These are phyloP conservation scores for Halcyon senegalensis DNA, from an alignment of 2,113 vertebrate species.

Conservation along the genomic window DNA sequence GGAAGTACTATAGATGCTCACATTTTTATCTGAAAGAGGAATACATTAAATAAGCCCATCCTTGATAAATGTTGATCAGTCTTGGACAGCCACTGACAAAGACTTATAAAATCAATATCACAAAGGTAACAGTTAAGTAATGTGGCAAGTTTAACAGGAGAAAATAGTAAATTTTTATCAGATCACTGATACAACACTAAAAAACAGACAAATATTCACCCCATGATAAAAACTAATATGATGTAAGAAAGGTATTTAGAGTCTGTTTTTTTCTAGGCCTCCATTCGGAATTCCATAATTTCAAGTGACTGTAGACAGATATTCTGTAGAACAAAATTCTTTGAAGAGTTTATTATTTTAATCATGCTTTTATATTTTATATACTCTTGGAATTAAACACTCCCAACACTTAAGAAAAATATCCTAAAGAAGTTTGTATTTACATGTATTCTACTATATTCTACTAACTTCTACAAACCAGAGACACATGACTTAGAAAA, in stretches of 20 bases:
- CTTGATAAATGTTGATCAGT: neutral
- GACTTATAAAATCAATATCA: neutral
- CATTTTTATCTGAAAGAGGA: neutral
- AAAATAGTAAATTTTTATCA: neutral
- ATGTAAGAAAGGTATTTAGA: neutral
- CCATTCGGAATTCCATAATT: neutral
- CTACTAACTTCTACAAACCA: neutral
- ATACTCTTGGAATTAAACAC: neutral
- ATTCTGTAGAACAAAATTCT: neutral
- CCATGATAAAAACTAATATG: neutral
- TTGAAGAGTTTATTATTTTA: neutral
- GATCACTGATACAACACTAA: neutral
- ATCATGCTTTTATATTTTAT: neutral
- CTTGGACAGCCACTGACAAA: neutral
- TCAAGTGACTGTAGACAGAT: neutral
- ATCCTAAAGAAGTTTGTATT: neutral
- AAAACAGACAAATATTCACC: neutral
- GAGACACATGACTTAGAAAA: neutral
- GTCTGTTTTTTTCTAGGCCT: neutral
- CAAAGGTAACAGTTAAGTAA: neutral
- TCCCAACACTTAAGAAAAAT: neutral
- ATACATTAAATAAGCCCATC: neutral
- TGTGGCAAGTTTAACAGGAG: neutral
- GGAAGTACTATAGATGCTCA: neutral
- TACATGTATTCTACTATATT: neutral